These are phyloP conservation scores for Poecilia velifera DNA, from an alignment of 2,797 vertebrate species.

Conservation along the genomic window DNA sequence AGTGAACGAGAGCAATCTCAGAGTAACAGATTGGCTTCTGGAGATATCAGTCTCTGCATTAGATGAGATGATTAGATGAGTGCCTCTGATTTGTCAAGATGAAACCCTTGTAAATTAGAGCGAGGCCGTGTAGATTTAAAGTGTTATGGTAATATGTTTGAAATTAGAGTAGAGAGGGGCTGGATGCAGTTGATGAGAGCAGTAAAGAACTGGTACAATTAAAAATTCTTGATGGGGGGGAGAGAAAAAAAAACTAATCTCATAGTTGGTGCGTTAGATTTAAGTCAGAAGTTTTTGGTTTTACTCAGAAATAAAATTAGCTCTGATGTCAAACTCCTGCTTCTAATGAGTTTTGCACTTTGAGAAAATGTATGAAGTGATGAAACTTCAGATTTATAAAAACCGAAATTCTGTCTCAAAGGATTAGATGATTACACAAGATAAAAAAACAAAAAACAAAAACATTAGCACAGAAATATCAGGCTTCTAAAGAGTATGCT, in stretches of 20 bases:
- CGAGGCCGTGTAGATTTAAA: conserved; percentile 18
- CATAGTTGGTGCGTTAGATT: neutral
- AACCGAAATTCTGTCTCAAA: neutral
- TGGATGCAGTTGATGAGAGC: conserved; percentile 15
- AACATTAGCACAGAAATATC: neutral
- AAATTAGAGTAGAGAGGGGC: conserved; percentile 16
- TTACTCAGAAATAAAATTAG: neutral
- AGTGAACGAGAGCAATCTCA: conserved; percentile 32
- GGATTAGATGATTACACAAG: neutral
- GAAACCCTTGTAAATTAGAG: conserved; percentile 21
- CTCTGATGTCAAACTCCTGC: neutral
- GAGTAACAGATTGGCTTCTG: conserved; percentile 24
- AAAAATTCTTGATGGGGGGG: conserved; percentile 9
- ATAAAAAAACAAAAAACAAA: neutral
- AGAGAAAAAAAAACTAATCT: neutral
- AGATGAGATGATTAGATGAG: conserved; percentile 13
- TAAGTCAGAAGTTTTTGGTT: neutral
- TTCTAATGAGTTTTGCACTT: neutral
- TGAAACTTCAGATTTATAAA: neutral
- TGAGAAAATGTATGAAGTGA: neutral
- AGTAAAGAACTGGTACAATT: neutral
- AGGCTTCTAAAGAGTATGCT: neutral
- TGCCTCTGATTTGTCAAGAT: conserved; percentile 16
- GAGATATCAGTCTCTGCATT: conserved; percentile 18
- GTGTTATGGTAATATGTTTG: conserved; percentile 17